Base-by-base conservation (phyloP, 2,797 vertebrate species). In the Lepilemur ruficaudatus region DNA sequence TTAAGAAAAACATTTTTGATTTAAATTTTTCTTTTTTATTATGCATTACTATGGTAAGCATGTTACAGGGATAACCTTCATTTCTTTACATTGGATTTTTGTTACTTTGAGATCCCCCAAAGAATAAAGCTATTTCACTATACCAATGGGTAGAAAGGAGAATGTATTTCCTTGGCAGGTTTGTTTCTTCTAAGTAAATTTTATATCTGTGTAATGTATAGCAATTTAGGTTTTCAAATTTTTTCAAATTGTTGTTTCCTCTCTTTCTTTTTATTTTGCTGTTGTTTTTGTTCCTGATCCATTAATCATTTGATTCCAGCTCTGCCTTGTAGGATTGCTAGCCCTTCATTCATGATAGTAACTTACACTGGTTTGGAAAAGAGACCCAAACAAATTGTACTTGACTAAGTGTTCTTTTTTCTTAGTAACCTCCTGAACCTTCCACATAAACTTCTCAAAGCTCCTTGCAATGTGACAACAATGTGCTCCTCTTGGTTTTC, bases 331-430 rank as follows among this genome's bases (percentile, higher is more conserved):
- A 55, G 41, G 41, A 76, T 81, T 84, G 99, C 97, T 99, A 99
- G 98, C 98, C 99, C 99, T 59, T 99, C 99, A 97, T 99, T 99
- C 99, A 99, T 99, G 94, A 99, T 99, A 98, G 98, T 99, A 99
- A 99, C 99, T 92, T 99, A 99, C 99, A 30, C 99, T 99, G 98
- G 99, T 98, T 99, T 99, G 97, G 75, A 97, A 94, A 93, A 91
- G 73, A 94, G 52, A 93, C 41, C 46, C 89, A 93, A 84, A 46
- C 17, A 93, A 78, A 89, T 85, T 89, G 78, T 18, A 73, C 22
- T 73, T 85, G 80, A 57, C 41, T 13, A 10, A 91, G 7, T 72
- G 15, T 63, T 94, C 28, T n/a, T 93, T 89, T 86, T 76, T 91
- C 52, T 81, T 83, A 59, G 23, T 81, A 65, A 73, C 67, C 15